Conservation (phyloP, 2,888 invertebrate genomes). For the Monoplex corrugatus region DNA sequence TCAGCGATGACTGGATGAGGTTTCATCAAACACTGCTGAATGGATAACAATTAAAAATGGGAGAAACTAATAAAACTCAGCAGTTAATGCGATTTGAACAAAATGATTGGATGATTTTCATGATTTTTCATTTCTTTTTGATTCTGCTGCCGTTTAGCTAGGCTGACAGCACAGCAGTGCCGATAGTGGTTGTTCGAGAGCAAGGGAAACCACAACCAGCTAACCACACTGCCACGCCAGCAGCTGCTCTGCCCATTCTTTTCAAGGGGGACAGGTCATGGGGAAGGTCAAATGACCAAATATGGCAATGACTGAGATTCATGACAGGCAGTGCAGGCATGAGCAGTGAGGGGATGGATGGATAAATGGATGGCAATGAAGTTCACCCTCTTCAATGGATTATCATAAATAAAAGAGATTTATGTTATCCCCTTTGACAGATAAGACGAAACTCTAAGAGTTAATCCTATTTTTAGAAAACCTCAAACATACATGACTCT, state of each 20-base stretch:
- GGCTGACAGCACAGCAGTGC: conserved; percentile 87
- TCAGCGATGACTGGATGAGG: not conserved
- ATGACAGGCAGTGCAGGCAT: conserved; percentile 46
- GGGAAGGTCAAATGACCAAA: not conserved
- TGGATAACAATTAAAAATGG: not conserved
- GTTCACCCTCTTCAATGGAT: not conserved
- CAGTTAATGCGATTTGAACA: conserved; percentile 12
- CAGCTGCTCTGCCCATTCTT: conserved; percentile 61
- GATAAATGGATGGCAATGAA: conserved; percentile 46
- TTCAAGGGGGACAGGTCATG: not conserved
- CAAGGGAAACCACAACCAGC: conserved; percentile 92
- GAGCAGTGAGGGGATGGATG: conserved; percentile 47
- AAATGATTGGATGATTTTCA: conserved; percentile 28
- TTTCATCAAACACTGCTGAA: not conserved
- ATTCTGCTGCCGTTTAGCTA: conserved; percentile 19
- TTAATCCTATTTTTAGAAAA: too few species aligned
- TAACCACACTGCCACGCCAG: conserved; percentile 99
- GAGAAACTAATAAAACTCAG: not conserved
- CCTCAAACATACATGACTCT: too few species aligned
- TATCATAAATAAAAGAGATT: too few species aligned
- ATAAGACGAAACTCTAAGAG: too few species aligned
- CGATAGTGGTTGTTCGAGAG: conserved; percentile 92
- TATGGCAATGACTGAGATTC: not conserved
- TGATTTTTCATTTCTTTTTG: not conserved
- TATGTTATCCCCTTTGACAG: too few species aligned